A percentile compares a stretch with the other conserved stretches of the same genome.
Conservation (phyloP, 92 coral and sea anemone species). For the Palythoa caribaeorum region DNA sequence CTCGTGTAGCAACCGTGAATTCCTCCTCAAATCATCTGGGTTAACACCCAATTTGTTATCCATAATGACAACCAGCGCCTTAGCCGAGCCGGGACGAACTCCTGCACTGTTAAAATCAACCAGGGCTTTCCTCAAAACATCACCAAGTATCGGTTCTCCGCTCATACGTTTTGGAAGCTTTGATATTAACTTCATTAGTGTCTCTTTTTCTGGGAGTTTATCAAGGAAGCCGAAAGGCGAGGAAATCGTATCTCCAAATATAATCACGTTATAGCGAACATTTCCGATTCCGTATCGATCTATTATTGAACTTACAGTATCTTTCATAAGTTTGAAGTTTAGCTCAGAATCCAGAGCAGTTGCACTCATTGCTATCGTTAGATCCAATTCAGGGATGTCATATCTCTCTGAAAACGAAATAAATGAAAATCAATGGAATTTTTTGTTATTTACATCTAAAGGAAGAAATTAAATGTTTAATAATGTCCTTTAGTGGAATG, state of each 20-base stretch:
- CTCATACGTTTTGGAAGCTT: constrained; percentile 17
- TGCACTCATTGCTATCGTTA: constrained; percentile 84
- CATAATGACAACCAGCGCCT: constrained; percentile 51
- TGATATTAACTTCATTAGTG: constrained; percentile 18
- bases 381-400: constrained; percentile 72
- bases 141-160: constrained; percentile 1
- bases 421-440: too few species aligned
- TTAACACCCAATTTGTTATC: constrained; percentile 52
- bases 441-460: too few species aligned
- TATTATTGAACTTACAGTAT: constrained; percentile 62
- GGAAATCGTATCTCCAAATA: constrained; percentile 49
- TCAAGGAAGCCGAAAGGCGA: constrained; percentile 29
- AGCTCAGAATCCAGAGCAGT: constrained; percentile 61
- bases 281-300: constrained; percentile 64
- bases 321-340: constrained; percentile 67
- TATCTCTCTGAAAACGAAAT: not conserved
- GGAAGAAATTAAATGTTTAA: too few species aligned
- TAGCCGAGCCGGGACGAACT: constrained; percentile 54
- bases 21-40: constrained; percentile 7
- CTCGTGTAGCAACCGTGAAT: constrained; percentile 24
- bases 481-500: too few species aligned
- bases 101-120: constrained; percentile 7
- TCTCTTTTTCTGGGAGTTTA: constrained; percentile 30
- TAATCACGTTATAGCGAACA: constrained; percentile 58
- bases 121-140: constrained; percentile 1